Base-by-base conservation (phyloP, 2,797 vertebrate genomes). In the Neomorphus geoffroyi region DNA sequence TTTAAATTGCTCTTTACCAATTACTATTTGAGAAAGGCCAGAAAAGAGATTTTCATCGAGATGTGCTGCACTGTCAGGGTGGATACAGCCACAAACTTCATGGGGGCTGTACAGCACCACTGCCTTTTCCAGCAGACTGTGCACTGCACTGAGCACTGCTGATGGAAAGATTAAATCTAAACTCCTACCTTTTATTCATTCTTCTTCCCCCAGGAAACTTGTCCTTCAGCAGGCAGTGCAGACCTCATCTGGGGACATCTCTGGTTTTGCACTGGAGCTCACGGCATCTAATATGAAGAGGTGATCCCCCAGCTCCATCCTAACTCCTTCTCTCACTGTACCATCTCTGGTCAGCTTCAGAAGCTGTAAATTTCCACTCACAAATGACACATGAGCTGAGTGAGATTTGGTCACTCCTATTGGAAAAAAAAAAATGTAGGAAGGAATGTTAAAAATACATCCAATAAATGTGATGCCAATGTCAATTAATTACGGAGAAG, bases 341-440 rank as follows among this genome's bases (percentile, higher is more conserved):
- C 74, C 85, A 61, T 56, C 56, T 33, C 32, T 53, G 27, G 39
- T 84, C 24, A 1, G 58, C 70, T 81, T 77, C 87, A 86, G 67
- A 48, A 91, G 60, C 80, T 84, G 77, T 80, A 88, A 77, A 95
- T 91, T 94, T 92, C 87, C 80, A 94, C 24, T 53, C 70, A 60
- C 39, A 64, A 57, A 27, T 0, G 37, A 64, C 48, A 82, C 12
- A 51, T 4, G 21, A 93, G 72, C 73, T 84, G 51, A 91, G 43
- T 57, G 41, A 93, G 21, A 80, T 92, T 90, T 93, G 83, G 67
- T 37, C 48, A 61, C 41, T 85, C 33, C 22, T 84, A 32, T 3
- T 85, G 73, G 80, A 80, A 94, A 95, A 93, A n/a, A n/a, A 80
- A 71, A 10, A 58, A 81, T 39, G 3, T 13, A 3, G 12, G 27